phyloP scores from a whole-genome alignment of 2,797 vertebrate genomes.

The Sphenodon punctatus region DNA sequence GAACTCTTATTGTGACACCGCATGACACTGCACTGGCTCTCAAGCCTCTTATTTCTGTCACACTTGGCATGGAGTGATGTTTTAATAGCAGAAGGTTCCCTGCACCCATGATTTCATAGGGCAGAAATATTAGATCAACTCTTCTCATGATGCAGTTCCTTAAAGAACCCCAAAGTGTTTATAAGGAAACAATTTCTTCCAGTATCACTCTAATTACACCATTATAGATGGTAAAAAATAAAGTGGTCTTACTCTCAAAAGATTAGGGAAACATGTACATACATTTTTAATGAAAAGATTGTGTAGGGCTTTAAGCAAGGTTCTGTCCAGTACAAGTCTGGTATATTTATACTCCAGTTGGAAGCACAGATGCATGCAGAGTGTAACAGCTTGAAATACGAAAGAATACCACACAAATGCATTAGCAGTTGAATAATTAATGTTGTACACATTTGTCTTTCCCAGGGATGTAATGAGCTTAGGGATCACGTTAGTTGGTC shows the following conservation, averaged over 20 bases:
- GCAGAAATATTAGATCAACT: no score
- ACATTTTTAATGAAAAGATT: neutral
- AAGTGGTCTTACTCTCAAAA: neutral
- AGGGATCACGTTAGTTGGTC: slow-evolving; percentile 97
- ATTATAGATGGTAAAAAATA: neutral
- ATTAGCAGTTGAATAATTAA: slow-evolving; percentile 62
- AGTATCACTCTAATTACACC: neutral
- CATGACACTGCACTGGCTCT: slow-evolving; percentile 22
- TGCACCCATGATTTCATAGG: no score
- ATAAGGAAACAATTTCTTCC: neutral
- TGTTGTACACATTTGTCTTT: slow-evolving; percentile 67
- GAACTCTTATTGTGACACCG: no score
- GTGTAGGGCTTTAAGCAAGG: neutral
- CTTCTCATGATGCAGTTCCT: no score
- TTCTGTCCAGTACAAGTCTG: neutral
- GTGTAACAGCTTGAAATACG: no score
- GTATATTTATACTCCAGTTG: neutral
- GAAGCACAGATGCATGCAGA: no score
- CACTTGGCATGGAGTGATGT: no score
- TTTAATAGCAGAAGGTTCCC: no score
- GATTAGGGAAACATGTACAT: neutral
- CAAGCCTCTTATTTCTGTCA: slow-evolving; percentile 31
- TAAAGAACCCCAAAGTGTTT: neutral
- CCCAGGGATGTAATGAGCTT: slow-evolving; percentile 97
- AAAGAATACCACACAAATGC: no score